Base-by-base conservation (phyloP, 2,797 vertebrate species). In the Acanthornis magna region DNA sequence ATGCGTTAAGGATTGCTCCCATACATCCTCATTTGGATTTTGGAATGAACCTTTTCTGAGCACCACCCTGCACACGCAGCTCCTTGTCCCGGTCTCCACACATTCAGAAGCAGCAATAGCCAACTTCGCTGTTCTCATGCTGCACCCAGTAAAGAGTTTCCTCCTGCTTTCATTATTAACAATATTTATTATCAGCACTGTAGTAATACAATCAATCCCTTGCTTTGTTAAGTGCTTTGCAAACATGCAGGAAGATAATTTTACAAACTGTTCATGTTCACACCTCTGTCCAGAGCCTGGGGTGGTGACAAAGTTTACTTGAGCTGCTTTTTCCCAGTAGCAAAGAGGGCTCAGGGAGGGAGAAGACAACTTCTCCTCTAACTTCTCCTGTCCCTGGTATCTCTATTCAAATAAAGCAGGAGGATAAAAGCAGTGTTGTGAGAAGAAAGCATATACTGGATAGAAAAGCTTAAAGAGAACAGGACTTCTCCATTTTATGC, bases 131-230 rank as follows among this genome's bases (percentile, higher is more conserved):
- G 10, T 76, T 71, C 60, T 76, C 40, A 23, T 43, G 30, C 48
- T 83, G 48, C 42, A 70, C 30, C 50, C 74, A 80, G 50, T 38
- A 80, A 85, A 34, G 16, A 68, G 43, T 70, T 88, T 70, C 68
- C 74, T 80, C 51, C 88, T 76, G 23, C 32, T 94, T 88, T 92
- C 42, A 9, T 65, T 89, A 91, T 91, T 78, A 83, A 30, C 76
- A 68, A 18, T 90, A 83, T 89, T 91, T 94, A 80, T 88, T 78
- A 83, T 61, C 79, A 83, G 36, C 17, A 17, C 54, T 58, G 55
- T 6, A 54, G 70, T 32, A 68, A 75, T 42, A 73, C 47, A 75
- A 38, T 42, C 74, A 71, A 51, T 51, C 11, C 47, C 73, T 83
- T 91, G 57, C n/a, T 77, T 70, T 63, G 81, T 42, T 65, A 84